Evolutionary conservation across 2,888 invertebrate species (phyloP).

Genomic region (Stenchaetothrips biformis): DNA sequence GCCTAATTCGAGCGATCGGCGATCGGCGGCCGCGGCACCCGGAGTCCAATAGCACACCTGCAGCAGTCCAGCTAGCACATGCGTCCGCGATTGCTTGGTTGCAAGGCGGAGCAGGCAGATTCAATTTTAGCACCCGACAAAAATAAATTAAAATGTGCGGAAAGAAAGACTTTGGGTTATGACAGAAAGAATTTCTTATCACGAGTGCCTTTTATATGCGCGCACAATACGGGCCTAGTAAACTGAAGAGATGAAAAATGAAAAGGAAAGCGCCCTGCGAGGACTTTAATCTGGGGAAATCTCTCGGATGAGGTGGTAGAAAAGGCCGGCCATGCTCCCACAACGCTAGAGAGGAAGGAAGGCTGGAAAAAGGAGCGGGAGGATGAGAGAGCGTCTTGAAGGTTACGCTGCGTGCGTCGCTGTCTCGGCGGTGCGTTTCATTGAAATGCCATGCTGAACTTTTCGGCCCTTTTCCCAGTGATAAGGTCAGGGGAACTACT

Average conservation of each 20-base stretch:
- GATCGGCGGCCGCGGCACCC: neutral
- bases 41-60: neutral
- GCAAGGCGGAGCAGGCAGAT: neutral
- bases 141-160: neutral
- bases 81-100: neutral
- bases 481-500: neutral
- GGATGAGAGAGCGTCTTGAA: too few species aligned
- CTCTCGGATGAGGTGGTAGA: neutral
- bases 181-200: neutral
- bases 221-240: neutral
- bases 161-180: neutral
- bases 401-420: too few species aligned
- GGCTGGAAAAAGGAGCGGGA: too few species aligned
- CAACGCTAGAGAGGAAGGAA: too few species aligned
- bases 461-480: neutral
- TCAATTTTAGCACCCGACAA: neutral
- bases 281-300: constrained; percentile 13
- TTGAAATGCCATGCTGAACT: constrained; percentile 16
- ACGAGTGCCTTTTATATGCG: neutral
- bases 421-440: neutral
- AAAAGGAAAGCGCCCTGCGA: neutral
- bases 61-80: neutral
- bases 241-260: neutral
- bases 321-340: neutral
- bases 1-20: neutral